Base-by-base conservation (phyloP, 2,888 invertebrate genomes). In the Drosophila macrospina region DNA sequence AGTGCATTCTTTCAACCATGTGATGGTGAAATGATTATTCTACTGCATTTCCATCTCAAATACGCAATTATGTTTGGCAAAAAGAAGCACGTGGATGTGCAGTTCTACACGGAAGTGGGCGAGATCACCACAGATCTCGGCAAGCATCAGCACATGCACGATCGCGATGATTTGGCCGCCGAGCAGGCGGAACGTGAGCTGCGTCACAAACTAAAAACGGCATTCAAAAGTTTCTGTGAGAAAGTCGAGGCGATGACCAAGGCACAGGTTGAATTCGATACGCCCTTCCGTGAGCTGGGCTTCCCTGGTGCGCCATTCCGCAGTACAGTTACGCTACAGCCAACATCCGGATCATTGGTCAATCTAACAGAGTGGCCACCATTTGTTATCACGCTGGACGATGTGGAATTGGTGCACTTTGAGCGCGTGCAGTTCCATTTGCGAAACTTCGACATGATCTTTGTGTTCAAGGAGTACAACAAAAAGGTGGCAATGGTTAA, bases 91-190 rank as follows among this genome's bases (percentile, higher is more conserved):
- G 95, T 97, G 0, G 99, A 99, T 93, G 99, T 99, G 5, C 99
- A 99, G 92, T 99, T 99, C 93, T 99, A 99, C 92, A 99, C 99
- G 0, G 99, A 99, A 93, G 99, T 99, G 56, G 99, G 99, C 87
- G 99, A 99, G 93, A 99, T 99, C 65, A 99, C 99, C 0, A 99
- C 99, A 0, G 99, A 99, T 93, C 94, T 99, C 86, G 99, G 99
- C 44, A 99, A 99, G 92, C 99, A 99, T 92, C 99, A 99, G 91
- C 99, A 99, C 92, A 99, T 99, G 99, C 99, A 99, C 92, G 99
- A 99, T 93, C 94, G 99, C 42, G 99, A 99, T 92, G 99, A 99
- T 93, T 93, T 99, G 66, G 98, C 99, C 0, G 98, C 99, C 5
- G 99, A 99, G 93, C 99, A 99, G 93, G 97, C 98, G 57, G 99